These are phyloP conservation scores for Musca vetustissima DNA, from an alignment of 1,140 invertebrate species.

Conservation along the genomic window DNA sequence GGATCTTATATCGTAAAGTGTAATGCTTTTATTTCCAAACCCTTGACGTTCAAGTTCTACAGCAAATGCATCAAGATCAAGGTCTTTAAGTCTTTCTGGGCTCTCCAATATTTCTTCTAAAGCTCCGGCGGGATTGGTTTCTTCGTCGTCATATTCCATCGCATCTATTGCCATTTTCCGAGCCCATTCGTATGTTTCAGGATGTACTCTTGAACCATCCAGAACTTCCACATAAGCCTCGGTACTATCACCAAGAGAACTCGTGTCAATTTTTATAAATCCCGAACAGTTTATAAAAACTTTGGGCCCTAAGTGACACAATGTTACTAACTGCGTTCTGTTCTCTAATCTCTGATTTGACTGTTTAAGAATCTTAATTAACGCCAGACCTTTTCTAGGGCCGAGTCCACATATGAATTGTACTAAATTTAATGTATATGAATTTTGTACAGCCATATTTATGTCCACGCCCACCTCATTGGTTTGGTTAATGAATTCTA, in stretches of 20 bases:
- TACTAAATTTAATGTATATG: constrained; percentile 85
- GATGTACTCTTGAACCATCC: constrained; percentile 97
- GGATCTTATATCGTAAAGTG: constrained; percentile 94
- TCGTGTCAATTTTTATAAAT: constrained; percentile 98
- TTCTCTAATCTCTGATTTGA: constrained; percentile 93
- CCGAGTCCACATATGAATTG: constrained; percentile 98
- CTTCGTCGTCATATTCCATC: constrained; percentile 95
- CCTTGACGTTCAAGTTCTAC: constrained; percentile 94
- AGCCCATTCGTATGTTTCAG: constrained; percentile 99
- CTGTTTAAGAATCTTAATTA: constrained; percentile 90
- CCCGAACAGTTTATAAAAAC: constrained; percentile 99
- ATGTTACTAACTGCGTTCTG: constrained; percentile 90
- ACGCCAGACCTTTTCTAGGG: constrained; percentile 87
- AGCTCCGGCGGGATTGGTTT: constrained; percentile 93
- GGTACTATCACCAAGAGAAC: constrained; percentile 88
- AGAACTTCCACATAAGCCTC: constrained; percentile 95
- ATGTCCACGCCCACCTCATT: constrained; percentile 99
- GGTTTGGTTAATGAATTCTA: constrained; percentile 91
- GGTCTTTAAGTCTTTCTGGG: constrained; percentile 91
- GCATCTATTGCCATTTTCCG: constrained; percentile 99
- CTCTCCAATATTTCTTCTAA: constrained; percentile 96
- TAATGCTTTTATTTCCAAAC: constrained; percentile 96
- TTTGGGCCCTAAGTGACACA: constrained; percentile 96
- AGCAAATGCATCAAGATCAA: constrained; percentile 98
- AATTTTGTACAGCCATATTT: constrained; percentile 86